Percentiles rank a stretch among this genome's conserved stretches.
phyloP scores from a whole-genome alignment of 2,888 invertebrate species.

The Congeria kusceri region DNA sequence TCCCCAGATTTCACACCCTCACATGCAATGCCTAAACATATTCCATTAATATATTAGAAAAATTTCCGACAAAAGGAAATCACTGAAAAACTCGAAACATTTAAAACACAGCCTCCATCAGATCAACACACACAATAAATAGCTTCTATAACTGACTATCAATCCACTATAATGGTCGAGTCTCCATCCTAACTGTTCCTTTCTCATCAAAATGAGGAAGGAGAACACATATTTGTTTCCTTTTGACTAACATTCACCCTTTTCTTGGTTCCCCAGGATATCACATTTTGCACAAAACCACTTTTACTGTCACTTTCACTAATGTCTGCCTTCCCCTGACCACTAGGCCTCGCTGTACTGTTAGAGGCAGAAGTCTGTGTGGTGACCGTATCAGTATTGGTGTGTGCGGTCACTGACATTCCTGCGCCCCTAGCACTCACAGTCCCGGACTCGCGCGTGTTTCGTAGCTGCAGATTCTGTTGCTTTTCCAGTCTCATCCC shows the following conservation, averaged over 20 bases:
- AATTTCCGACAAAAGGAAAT: too few relatives aligned
- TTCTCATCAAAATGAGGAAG: not conserved
- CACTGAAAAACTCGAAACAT: too few relatives aligned
- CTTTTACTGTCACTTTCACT: conserved; percentile 1
- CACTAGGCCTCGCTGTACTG: too few relatives aligned
- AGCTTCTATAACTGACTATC: too few relatives aligned
- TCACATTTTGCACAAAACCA: not conserved
- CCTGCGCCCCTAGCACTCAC: not conserved
- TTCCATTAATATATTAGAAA: too few relatives aligned
- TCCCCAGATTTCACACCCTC: too few relatives aligned
- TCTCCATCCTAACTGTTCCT: too few relatives aligned
- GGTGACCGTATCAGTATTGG: not conserved
- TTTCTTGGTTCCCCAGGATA: not conserved
- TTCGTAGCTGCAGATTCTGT: not conserved
- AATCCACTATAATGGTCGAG: too few relatives aligned
- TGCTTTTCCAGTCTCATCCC: not conserved
- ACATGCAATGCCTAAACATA: too few relatives aligned
- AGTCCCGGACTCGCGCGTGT: not conserved
- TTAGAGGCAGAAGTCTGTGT: not conserved
- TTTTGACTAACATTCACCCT: not conserved
- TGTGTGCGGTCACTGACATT: not conserved
- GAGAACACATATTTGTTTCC: not conserved
- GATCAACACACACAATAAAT: too few relatives aligned
- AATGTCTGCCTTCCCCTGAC: too few relatives aligned
- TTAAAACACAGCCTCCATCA: too few relatives aligned